phyloP scores from a whole-genome alignment of 2,113 vertebrate genomes.

The Laterallus jamaicensis region DNA sequence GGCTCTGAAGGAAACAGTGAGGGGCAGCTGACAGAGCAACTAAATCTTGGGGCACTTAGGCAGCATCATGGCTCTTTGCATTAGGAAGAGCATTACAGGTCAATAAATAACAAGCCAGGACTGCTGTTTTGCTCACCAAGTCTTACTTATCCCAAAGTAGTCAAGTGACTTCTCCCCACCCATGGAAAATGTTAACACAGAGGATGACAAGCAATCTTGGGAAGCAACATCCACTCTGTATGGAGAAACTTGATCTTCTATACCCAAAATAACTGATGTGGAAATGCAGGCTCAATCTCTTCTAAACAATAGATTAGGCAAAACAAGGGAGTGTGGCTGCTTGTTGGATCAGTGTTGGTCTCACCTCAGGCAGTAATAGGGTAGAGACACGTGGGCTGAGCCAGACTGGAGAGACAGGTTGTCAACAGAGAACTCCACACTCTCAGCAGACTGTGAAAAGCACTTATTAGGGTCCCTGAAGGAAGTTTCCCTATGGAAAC shows the following conservation, averaged over 20 bases:
- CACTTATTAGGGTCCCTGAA: background rate
- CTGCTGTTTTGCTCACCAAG: background rate
- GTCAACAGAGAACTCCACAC: background rate
- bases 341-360: background rate
- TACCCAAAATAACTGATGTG: constrained; percentile 34
- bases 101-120: constrained; percentile 14
- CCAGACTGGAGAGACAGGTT: background rate
- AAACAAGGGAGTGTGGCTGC: background rate
- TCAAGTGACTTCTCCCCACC: constrained; percentile 65
- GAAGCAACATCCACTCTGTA: constrained; percentile 35
- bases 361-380: background rate
- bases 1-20: background rate
- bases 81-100: background rate
- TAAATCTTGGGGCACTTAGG: background rate
- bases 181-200: constrained; percentile 61
- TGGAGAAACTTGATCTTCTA: constrained; percentile 26
- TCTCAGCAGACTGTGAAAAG: background rate
- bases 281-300: background rate
- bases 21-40: background rate
- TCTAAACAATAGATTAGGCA: background rate
- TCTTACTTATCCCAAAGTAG: constrained; percentile 47
- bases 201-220: constrained; percentile 29
- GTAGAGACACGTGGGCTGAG: background rate
- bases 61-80: background rate
- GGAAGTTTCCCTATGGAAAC: background rate